A percentile compares a stretch with the other conserved stretches of the same genome.
Evolutionary conservation across 2,888 invertebrate species (phyloP).

Genomic region (Ditylenchus weischeri): DNA sequence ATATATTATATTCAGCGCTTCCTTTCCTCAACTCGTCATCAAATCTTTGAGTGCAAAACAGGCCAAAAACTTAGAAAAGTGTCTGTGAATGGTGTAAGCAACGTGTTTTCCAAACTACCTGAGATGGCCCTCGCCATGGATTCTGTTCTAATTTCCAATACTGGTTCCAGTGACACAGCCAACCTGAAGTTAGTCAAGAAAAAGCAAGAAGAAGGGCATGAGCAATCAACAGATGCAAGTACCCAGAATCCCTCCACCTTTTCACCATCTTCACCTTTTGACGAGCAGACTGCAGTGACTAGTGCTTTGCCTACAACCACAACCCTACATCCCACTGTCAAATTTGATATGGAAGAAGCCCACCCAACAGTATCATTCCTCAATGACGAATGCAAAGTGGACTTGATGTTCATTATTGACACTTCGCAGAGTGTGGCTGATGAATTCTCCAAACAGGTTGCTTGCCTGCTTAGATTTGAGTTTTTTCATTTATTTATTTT

Average conservation of each 20-base stretch:
- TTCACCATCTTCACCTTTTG: too few relatives aligned
- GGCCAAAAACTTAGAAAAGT: not conserved
- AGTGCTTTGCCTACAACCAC: not conserved
- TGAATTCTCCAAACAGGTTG: constrained; percentile 41
- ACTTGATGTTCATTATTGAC: constrained; percentile 50
- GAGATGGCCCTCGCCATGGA: not conserved
- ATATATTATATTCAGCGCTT: not conserved
- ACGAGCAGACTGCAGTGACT: constrained; percentile 4
- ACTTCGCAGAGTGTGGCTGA: constrained; percentile 46
- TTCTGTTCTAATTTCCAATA: not conserved
- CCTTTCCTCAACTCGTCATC: not conserved
- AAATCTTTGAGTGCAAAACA: constrained; percentile 3
- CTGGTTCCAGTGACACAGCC: not conserved
- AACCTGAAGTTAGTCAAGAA: not conserved
- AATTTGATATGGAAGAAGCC: constrained; percentile 8
- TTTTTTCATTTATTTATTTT: too few relatives aligned
- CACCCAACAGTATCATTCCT: constrained; percentile 16
- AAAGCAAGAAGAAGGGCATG: not conserved
- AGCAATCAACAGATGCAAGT: not conserved
- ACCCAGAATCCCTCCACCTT: too few relatives aligned
- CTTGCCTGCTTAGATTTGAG: too few relatives aligned
- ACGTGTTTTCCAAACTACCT: not conserved
- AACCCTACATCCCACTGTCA: constrained; percentile 9
- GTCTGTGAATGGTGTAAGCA: not conserved
- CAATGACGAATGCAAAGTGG: constrained; percentile 36